Conservation (phyloP, 2,797 vertebrate species). For the Micropoecilia bifurca region DNA sequence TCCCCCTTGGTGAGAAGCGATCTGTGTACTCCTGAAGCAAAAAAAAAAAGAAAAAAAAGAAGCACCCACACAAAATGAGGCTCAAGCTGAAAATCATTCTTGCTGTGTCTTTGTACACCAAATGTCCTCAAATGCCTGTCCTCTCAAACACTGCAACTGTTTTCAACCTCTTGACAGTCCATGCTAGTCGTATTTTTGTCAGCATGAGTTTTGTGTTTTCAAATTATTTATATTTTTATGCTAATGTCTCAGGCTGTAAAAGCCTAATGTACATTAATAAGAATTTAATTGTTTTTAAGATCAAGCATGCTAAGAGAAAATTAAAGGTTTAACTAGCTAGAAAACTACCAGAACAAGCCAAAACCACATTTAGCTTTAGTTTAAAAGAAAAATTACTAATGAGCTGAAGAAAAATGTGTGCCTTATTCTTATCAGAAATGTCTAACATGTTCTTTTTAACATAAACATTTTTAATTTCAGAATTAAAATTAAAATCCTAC, state of each 20-base stretch:
- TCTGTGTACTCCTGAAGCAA: slow-evolving; percentile 1
- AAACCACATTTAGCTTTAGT: neutral
- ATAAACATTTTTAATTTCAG: neutral
- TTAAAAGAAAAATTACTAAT: neutral
- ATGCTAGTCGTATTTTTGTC: neutral
- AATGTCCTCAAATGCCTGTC: slow-evolving; percentile 12
- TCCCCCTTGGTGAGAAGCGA: slow-evolving; percentile 47
- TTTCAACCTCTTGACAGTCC: slow-evolving; percentile 29
- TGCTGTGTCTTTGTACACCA: slow-evolving; percentile 18
- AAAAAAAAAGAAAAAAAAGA: slow-evolving; percentile 29
- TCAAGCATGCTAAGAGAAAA: neutral
- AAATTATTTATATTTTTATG: neutral
- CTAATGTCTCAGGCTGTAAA: neutral
- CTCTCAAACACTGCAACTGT: slow-evolving; percentile 1
- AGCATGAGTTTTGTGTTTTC: slow-evolving; percentile 19
- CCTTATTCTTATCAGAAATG: neutral
- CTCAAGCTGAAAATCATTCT: slow-evolving; percentile 19
- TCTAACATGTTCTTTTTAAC: too few species aligned
- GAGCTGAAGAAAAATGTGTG: neutral
- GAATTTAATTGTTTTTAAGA: neutral
- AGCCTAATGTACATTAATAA: neutral
- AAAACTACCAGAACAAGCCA: neutral
- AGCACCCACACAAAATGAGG: neutral
- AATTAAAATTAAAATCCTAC: neutral
- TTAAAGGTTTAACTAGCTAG: neutral